A percentile compares a stretch with the other conserved stretches of the same genome.
Evolutionary conservation across 2,797 vertebrate species (phyloP).

Genomic region (Ceyx erithaca): DNA sequence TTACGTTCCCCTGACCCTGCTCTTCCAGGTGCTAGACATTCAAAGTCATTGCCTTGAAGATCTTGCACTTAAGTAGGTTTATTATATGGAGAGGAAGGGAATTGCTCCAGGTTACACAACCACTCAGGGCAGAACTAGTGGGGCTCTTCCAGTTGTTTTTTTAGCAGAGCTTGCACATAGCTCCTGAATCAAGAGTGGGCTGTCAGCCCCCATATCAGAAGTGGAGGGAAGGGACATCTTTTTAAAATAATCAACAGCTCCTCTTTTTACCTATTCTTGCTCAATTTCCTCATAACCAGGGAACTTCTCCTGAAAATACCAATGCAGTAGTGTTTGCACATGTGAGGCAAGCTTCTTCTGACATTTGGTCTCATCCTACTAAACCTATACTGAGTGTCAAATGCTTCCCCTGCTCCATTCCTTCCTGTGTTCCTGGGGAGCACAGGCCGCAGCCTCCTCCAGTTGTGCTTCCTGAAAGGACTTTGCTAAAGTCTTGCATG

Average conservation of each 20-base stretch:
- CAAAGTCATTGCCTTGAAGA: background rate
- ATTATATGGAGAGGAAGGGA: background rate
- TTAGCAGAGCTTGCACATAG: background rate
- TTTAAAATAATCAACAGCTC: background rate
- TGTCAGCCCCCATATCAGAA: rapidly evolving
- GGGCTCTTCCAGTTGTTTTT: background rate
- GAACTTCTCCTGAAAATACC: background rate
- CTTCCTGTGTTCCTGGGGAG: background rate
- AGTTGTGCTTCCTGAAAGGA: background rate
- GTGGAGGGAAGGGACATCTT: background rate
- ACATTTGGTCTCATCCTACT: rapidly evolving
- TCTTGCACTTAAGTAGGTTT: background rate
- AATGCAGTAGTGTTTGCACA: background rate
- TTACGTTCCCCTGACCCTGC: background rate
- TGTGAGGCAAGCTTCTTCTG: background rate
- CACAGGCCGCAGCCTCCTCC: background rate
- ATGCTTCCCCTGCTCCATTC: background rate
- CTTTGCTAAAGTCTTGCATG: background rate
- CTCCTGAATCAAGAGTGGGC: rapidly evolving
- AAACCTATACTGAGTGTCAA: rapidly evolving
- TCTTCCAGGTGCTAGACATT: background rate
- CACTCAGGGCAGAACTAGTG: background rate
- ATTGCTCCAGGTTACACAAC: background rate
- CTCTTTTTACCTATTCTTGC: background rate
- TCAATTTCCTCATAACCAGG: background rate